Base-by-base conservation (phyloP, 2,113 vertebrate genomes). In the Holacanthus passer region DNA sequence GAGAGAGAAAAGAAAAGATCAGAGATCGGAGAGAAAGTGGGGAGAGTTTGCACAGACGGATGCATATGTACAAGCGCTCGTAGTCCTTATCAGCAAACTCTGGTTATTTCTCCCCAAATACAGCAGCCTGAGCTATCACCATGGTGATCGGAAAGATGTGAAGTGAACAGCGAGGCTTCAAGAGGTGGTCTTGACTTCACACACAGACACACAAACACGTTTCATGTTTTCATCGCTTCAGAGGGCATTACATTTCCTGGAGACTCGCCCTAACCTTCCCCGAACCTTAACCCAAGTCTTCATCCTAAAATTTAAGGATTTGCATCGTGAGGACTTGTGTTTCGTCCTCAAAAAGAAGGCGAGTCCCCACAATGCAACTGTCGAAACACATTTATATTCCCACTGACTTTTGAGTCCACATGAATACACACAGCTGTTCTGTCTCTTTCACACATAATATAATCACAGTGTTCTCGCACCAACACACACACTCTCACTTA, bases 131-230 rank as follows among this genome's bases (percentile, higher is more conserved):
- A 64, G 76, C 37, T 78, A 88, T 88, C 80, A 45, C 77, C 87
- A 89, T 83, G 81, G 81, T 66, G 83, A 88, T 86, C 68, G 70
- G 76, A 39, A 78, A 74, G 81, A 78, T 86, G 60, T 75, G 77
- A 81, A 74, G 79, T 77, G 83, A 73, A 53, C 67, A 74, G 58
- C 37, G 31, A 69, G 31, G 74, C 70, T 79, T 73, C 48, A 45
- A 77, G 83, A 73, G 68, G 39, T 63, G 55, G 81, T 81, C 53
- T 77, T 62, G 67, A 77, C 67, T 62, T 47, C 43, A 48, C 7
- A 29, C 41, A 58, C 8, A 39, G 50, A 17, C 41, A 35, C 27
- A 55, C 39, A 27, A 20, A 32, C 43, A n/a, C n/a, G n/a, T n/a
- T n/a, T n/a, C n/a, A n/a, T n/a, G n/a, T n/a, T n/a, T n/a, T n/a